These are phyloP conservation scores for Aradus depressus DNA, from an alignment of 2,888 invertebrate genomes.

Conservation along the genomic window DNA sequence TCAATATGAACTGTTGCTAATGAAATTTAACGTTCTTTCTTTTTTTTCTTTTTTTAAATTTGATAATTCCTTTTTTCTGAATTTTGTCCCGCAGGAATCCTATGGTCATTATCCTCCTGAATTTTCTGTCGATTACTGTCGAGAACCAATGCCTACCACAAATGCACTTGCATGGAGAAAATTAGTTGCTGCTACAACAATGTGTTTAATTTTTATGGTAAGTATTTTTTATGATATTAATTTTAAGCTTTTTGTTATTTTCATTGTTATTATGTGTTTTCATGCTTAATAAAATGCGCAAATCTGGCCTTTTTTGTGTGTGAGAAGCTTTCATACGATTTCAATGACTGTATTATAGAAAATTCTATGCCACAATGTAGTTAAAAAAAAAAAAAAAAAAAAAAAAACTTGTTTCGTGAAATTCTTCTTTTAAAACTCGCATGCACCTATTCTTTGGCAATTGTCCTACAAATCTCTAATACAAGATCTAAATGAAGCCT, in stretches of 20 bases:
- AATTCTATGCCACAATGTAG: no score
- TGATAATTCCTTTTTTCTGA: neutral
- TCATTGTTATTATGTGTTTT: conserved; percentile 10
- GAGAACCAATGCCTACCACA: conserved; percentile 22
- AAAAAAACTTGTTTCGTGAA: no score
- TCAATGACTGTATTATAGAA: no score
- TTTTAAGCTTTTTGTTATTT: neutral
- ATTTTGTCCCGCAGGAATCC: no score
- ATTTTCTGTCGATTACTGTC: conserved; percentile 23
- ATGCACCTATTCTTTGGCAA: no score
- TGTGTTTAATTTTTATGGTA: conserved; percentile 64
- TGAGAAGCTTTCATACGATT: conserved; percentile 1
- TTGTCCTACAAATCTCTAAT: no score
- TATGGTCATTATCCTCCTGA: conserved; percentile 21
- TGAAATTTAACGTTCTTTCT: no score
- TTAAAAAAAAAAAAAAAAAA: no score
- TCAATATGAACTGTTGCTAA: no score
- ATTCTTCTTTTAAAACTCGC: no score
- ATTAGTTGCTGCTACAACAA: conserved; percentile 48
- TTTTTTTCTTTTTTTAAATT: neutral
- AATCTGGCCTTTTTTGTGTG: neutral
- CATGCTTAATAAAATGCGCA: conserved; percentile 17
- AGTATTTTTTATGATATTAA: conserved; percentile 25
- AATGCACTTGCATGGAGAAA: conserved; percentile 46
- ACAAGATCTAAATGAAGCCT: no score